Evolutionary conservation across 2,888 invertebrate species (phyloP).

Genomic region (Chymomyza procnemis): DNA sequence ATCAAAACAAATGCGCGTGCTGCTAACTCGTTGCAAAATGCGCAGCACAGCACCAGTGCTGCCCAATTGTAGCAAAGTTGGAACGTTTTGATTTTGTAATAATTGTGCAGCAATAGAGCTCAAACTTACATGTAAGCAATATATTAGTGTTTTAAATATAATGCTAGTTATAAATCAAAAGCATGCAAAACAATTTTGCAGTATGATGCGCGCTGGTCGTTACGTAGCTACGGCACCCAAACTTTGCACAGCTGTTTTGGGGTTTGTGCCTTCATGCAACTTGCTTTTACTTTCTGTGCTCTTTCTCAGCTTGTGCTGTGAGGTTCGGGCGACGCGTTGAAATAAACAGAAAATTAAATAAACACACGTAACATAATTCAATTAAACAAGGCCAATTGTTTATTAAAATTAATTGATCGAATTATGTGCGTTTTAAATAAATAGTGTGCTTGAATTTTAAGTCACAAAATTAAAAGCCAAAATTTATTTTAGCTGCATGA

Average conservation of each 20-base stretch:
- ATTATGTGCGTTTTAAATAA: not conserved
- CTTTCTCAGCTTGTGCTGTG: not conserved
- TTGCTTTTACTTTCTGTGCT: not conserved
- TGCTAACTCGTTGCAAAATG: not conserved
- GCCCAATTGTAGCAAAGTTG: no score
- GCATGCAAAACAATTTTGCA: not conserved
- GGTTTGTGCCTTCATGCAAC: not conserved
- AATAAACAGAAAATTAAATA: not conserved
- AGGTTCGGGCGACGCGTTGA: not conserved
- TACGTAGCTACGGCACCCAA: not conserved
- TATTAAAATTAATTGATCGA: not conserved
- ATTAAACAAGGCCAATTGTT: slow-evolving; percentile 1
- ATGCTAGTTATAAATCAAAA: no score
- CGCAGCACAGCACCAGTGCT: no score
- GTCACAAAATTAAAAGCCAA: not conserved
- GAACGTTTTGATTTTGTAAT: not conserved
- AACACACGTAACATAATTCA: not conserved
- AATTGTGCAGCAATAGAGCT: no score
- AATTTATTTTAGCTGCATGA: not conserved
- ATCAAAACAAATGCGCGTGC: not conserved
- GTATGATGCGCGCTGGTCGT: not conserved
- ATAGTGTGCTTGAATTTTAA: not conserved
- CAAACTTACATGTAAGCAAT: no score
- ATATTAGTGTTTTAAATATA: no score
- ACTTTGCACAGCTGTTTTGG: not conserved